Base-by-base conservation (phyloP, 1,140 invertebrate genomes). In the Ceratosolen fusciceps region DNA sequence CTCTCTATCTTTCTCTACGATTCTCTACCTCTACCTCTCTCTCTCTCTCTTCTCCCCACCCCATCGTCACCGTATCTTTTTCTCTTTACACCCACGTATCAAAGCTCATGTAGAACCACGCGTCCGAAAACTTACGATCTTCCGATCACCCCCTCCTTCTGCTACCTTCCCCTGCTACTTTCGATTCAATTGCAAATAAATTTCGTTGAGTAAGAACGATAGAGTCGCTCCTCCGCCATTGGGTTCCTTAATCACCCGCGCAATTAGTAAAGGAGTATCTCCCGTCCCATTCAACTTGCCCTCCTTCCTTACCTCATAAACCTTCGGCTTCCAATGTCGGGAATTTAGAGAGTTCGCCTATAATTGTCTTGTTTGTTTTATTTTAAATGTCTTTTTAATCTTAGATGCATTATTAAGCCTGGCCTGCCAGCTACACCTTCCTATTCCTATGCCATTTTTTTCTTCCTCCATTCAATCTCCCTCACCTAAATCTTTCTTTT, bases 271-370 rank as follows among this genome's bases (percentile, higher is more conserved):
- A 2, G 19, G 54, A 10, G 29, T 12, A 54, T 31, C 12, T 16
- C 49, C 47, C 26, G 70, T 34, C 52, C 24, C 0, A 34, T 34
- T 34, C 26, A 14, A 29, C 26, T 21, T 54, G 9, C 8, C 7
- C 16, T 31, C 24, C 5, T 54, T 54, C 26, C 2, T 12, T 10
- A 9, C 21, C 26, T 29, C 19, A n/a, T 34, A 75, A 75, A 67
- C 14, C 24, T 10, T 19, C 26, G 29, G 14, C 37, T 76, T 76
- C n/a, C 67, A 70, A 67, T 70, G 65, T 12, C 26, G 70, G 75
- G 37, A 77, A 67, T 77, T 56, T 70, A 77, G 29, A 56, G 74
- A 67, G 21, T 49, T 26, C 47, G 34, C 43, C 24, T 60, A n/a
- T 74, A 74, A 14, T 60, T 37, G n/a, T 34, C 2, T 54, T 26